Evolutionary conservation across 2,113 vertebrate species (phyloP).

Genomic region (Lagenorhynchus albirostris): DNA sequence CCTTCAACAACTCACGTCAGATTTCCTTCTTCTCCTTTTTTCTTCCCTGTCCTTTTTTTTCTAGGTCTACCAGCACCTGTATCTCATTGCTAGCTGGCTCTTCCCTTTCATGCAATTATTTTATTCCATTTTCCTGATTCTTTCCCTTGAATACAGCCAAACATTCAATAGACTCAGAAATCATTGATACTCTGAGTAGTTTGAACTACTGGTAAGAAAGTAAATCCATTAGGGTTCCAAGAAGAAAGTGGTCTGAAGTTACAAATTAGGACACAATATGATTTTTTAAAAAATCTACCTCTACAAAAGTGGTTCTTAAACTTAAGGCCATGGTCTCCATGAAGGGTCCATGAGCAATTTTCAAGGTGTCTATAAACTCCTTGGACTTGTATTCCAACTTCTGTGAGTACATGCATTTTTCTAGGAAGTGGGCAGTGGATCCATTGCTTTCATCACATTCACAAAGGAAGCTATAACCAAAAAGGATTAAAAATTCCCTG

Average conservation of each 20-base stretch:
- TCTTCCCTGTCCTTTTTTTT: neutral
- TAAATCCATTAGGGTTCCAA: conserved; percentile 33
- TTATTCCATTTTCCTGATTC: conserved; percentile 16
- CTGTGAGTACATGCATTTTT: neutral
- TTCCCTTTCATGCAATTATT: neutral
- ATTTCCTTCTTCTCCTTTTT: neutral
- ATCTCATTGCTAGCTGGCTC: neutral
- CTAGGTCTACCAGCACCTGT: neutral
- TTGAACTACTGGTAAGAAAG: neutral
- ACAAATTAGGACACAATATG: neutral
- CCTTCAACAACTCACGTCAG: neutral
- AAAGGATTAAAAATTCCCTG: neutral
- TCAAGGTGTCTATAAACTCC: neutral
- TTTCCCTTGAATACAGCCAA: neutral
- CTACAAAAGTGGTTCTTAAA: conserved; percentile 14
- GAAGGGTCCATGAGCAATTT: neutral
- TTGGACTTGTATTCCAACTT: neutral
- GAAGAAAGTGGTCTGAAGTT: neutral
- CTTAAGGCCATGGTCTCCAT: neutral
- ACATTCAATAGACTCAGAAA: neutral
- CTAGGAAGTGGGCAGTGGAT: neutral
- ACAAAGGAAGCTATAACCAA: neutral
- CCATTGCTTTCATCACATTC: neutral
- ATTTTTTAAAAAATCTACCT: neutral
- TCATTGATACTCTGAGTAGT: neutral